Conservation (phyloP, 2,797 vertebrate genomes). For the Perodicticus potto region DNA sequence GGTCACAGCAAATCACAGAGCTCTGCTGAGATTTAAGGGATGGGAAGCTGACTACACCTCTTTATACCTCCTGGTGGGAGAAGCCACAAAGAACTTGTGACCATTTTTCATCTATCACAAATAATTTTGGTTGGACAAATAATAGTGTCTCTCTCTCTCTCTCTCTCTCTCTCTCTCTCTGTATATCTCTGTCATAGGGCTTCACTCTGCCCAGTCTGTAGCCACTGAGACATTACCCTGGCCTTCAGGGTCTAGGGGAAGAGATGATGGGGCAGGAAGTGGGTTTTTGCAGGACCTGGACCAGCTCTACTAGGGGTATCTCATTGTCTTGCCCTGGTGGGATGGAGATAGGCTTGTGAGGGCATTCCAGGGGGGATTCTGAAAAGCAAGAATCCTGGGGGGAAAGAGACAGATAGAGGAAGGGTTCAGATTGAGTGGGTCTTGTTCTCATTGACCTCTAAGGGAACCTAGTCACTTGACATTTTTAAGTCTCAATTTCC, state of each 20-base stretch:
- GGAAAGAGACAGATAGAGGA: not conserved
- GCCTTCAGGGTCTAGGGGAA: not conserved
- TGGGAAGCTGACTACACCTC: not conserved
- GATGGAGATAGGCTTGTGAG: not conserved
- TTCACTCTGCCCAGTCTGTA: not conserved
- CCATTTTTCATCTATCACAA: too few relatives aligned
- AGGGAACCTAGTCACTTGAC: not conserved
- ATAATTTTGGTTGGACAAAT: too few relatives aligned
- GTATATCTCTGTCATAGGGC: not conserved
- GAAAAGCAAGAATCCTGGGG: not conserved
- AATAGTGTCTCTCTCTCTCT: too few relatives aligned
- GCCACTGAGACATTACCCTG: not conserved
- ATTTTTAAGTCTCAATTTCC: not conserved
- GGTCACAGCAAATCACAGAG: constrained; percentile 3
- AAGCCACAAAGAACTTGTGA: too few relatives aligned
- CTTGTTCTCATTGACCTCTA: not conserved
- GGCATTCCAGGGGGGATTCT: not conserved
- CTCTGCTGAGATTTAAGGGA: not conserved
- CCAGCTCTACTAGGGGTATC: not conserved
- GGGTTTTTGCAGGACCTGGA: not conserved
- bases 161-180: too few relatives aligned
- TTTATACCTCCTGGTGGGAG: not conserved
- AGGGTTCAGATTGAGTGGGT: not conserved
- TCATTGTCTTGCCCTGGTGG: not conserved
- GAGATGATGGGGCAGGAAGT: not conserved